Evolutionary conservation across 2,113 vertebrate species (phyloP), one percentile per base, ranked within the genome.

Genomic region (Orthonyx spaldingii): DNA sequence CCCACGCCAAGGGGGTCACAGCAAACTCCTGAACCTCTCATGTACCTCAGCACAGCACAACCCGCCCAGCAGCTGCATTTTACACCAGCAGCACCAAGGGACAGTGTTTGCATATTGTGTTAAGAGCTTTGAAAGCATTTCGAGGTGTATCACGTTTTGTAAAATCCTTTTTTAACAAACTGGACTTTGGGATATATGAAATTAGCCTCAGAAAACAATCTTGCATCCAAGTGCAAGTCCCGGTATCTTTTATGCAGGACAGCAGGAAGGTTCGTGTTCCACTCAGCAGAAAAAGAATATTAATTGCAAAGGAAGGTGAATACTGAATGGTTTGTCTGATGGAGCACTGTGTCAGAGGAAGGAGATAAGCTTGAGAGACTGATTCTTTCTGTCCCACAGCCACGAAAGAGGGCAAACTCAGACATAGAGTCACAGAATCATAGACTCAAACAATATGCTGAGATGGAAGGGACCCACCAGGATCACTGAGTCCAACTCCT

Each of bases 61-160:
- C 84, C 30, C 0, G 0, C 65, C 49, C 82, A 55, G 84, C 21
- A 93, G 8, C 84, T 32, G 80, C 46, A 8, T 11, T 18, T 37
- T 23, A 15, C 33, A 8, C 0, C 4, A 61, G 33, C 39, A 33
- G 64, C 59, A 35, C 42, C 1, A 0, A 61, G 56, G 42, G 14
- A 68, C 52, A 71, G 32, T 1, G 21, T n/a, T 39, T 81, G 61
- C 60, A 4, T 4, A 23, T 3, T 5, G 46, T 33, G 30, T 66
- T 63, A 33, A 59, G 56, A 6, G 20, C 41, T 91, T 18, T 57
- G 26, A 61, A 66, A 82, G 69, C 50, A 24, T 18, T 79, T 23
- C 1, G 7, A 61, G 39, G 28, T 19, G 6, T 30, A 44, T 3
- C 20, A 5, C 5, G 10, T 28, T 89, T 63, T 79, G 23, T 35